Percentiles rank a stretch among this genome's conserved stretches.
Evolutionary conservation across 2,113 vertebrate genomes (phyloP).

Genomic region (Alectura lathami): DNA sequence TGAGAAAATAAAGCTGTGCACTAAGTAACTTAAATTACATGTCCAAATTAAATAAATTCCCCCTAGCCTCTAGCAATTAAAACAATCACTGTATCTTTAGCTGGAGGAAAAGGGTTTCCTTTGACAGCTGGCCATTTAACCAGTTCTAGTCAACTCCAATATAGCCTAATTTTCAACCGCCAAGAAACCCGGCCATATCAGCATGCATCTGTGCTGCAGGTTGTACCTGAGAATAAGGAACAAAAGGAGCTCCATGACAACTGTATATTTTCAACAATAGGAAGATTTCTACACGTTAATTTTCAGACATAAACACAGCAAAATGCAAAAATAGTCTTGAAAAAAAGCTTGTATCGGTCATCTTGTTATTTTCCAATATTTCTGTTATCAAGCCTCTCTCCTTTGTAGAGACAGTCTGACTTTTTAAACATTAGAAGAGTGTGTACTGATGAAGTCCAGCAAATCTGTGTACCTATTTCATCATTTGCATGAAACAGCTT

Average conservation of each 20-base stretch:
- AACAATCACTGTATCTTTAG: not conserved
- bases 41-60: not conserved
- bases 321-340: not conserved
- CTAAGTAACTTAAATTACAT: not conserved
- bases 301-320: not conserved
- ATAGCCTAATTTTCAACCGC: not conserved
- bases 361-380: not conserved
- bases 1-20: conserved; percentile 12
- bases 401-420: not conserved
- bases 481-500: not conserved
- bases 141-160: not conserved
- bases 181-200: not conserved
- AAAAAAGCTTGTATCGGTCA: not conserved
- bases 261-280: not conserved
- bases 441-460: not conserved
- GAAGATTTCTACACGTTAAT: not conserved
- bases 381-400: not conserved
- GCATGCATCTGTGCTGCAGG: not conserved
- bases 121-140: not conserved
- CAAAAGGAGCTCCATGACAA: not conserved
- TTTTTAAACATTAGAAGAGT: not conserved
- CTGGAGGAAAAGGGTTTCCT: not conserved
- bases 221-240: not conserved
- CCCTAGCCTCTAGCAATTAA: not conserved
- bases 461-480: not conserved